Evolutionary conservation across 2,797 vertebrate species (phyloP).

Genomic region (Smutsia temminckii): DNA sequence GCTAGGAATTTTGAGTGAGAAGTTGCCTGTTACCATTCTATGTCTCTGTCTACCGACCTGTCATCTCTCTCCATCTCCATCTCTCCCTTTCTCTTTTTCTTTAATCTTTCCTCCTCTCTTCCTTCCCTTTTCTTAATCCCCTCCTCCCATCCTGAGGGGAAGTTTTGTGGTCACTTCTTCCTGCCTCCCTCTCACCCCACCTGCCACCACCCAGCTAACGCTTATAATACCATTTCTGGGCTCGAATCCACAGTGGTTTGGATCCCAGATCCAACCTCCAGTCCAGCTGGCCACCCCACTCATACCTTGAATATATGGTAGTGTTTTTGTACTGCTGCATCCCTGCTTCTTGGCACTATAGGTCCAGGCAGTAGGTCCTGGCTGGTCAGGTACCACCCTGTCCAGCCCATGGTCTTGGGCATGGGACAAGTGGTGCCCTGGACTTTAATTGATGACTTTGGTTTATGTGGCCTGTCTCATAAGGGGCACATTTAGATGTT

Average conservation of each 20-base stretch:
- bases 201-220: not conserved
- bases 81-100: not conserved
- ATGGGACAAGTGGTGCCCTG: not conserved
- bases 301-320: not conserved
- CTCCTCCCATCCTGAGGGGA: not conserved
- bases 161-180: not conserved
- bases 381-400: not conserved
- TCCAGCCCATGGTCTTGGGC: not conserved
- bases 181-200: not conserved
- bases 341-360: not conserved
- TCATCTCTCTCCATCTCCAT: not conserved
- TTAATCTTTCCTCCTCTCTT: not conserved
- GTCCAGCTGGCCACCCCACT: not conserved
- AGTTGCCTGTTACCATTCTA: not conserved
- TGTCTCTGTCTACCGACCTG: not conserved
- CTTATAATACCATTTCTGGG: not conserved
- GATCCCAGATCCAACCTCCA: not conserved
- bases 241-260: not conserved
- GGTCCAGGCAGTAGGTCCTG: not conserved
- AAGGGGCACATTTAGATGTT: not conserved
- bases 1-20: not conserved
- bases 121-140: not conserved
- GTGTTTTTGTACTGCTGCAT: not conserved
- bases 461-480: not conserved
- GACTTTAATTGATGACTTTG: not conserved